These are phyloP conservation scores for Eristalis arbustorum DNA, from an alignment of 2,888 invertebrate species.

Conservation along the genomic window DNA sequence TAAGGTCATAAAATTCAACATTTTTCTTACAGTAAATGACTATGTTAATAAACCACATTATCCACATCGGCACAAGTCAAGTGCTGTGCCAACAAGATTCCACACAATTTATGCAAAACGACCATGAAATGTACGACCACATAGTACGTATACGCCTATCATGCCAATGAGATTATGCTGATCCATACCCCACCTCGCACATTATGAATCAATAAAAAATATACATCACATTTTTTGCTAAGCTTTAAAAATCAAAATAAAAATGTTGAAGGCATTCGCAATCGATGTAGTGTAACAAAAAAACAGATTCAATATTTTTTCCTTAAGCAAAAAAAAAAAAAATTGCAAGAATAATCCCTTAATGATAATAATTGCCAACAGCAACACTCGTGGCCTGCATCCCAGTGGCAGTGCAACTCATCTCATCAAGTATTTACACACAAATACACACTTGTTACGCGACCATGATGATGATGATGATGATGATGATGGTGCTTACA, in stretches of 20 bases:
- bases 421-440: slow-evolving; percentile 20
- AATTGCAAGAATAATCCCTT: not conserved
- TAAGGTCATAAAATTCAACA: too few species aligned
- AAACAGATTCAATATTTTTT: not conserved
- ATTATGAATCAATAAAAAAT: too few species aligned
- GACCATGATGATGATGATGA: not conserved
- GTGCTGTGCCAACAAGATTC: too few species aligned
- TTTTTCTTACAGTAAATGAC: too few species aligned
- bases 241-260: not conserved
- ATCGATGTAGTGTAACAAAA: not conserved
- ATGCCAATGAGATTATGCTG: too few species aligned
- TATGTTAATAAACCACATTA: too few species aligned
- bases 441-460: slow-evolving; percentile 13
- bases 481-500: slow-evolving; percentile 5
- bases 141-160: too few species aligned
- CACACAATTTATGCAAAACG: too few species aligned
- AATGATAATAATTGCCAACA: slow-evolving; percentile 8
- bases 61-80: too few species aligned
- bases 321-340: not conserved
- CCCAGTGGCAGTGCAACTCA: slow-evolving; percentile 15
- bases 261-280: not conserved
- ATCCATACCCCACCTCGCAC: too few species aligned
- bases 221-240: too few species aligned
- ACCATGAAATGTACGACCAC: too few species aligned
- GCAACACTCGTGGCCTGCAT: slow-evolving; percentile 4